Percentiles rank a stretch among this genome's conserved stretches.
These are phyloP conservation scores for Solea solea DNA, from an alignment of 2,113 vertebrate species.

Conservation along the genomic window DNA sequence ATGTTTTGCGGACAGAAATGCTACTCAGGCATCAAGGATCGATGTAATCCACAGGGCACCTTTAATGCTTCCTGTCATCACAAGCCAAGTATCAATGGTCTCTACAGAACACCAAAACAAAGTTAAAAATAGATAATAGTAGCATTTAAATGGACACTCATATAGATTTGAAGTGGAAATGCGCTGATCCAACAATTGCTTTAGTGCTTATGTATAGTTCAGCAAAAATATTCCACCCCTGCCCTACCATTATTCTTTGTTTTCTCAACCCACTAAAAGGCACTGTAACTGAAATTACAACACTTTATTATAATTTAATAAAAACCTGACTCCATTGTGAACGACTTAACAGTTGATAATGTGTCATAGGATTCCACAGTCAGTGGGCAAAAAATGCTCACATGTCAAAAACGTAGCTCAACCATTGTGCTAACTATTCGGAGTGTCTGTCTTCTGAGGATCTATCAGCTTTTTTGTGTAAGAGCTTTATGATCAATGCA, in stretches of 20 bases:
- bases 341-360: not conserved
- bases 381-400: conserved; percentile 16
- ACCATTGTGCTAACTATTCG: conserved; percentile 34
- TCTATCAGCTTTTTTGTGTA: conserved; percentile 48
- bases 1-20: not conserved
- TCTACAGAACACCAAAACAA: too few species aligned
- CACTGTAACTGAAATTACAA: conserved; percentile 6
- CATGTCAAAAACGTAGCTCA: conserved; percentile 57
- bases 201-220: not conserved
- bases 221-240: not conserved
- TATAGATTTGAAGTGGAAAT: conserved; percentile 12
- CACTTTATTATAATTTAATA: not conserved
- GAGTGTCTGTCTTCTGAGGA: conserved; percentile 43
- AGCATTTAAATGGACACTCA: not conserved
- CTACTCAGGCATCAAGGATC: not conserved
- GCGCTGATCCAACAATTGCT: not conserved
- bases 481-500: conserved; percentile 61
- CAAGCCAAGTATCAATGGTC: not conserved
- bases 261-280: conserved; percentile 3
- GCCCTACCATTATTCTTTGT: not conserved
- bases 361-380: not conserved
- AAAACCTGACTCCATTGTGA: not conserved
- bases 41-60: not conserved
- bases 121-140: not conserved
- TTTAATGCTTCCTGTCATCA: not conserved